Conservation (phyloP, 2,113 vertebrate genomes). For the Orycteropus afer region DNA sequence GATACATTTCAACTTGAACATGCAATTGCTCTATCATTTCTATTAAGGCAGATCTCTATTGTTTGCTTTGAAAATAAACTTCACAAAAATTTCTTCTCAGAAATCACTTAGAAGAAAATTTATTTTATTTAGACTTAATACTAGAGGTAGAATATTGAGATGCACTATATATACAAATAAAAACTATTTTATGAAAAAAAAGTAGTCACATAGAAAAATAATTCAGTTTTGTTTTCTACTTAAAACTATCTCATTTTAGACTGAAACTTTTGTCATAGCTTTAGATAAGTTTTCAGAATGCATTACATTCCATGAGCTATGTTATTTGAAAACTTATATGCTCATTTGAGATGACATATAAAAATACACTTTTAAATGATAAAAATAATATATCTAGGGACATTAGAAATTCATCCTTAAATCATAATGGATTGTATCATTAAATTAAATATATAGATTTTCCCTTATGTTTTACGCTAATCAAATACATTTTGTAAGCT, state of each 20-base stretch:
- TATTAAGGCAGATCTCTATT: background rate
- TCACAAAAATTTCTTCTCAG: background rate
- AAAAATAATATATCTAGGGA: background rate
- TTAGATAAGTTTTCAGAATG: background rate
- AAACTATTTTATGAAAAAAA: background rate
- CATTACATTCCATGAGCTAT: background rate
- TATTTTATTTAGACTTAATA: background rate
- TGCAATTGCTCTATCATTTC: background rate
- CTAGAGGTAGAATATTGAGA: background rate
- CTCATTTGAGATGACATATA: background rate
- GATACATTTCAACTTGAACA: background rate
- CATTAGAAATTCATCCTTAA: background rate
- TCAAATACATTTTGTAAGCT: background rate
- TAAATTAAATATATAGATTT: background rate
- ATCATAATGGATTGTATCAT: background rate
- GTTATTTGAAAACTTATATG: background rate
- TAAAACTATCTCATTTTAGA: background rate
- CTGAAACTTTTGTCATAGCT: background rate
- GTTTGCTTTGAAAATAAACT: background rate
- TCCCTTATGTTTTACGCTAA: background rate
- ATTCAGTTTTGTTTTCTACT: background rate
- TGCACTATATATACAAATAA: background rate
- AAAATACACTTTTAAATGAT: background rate
- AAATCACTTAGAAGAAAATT: conserved; percentile 31
- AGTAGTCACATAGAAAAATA: background rate